These are phyloP conservation scores for Lytechinus variegatus DNA, from an alignment of 35 echinoderm and acorn worm species.

Conservation along the genomic window DNA sequence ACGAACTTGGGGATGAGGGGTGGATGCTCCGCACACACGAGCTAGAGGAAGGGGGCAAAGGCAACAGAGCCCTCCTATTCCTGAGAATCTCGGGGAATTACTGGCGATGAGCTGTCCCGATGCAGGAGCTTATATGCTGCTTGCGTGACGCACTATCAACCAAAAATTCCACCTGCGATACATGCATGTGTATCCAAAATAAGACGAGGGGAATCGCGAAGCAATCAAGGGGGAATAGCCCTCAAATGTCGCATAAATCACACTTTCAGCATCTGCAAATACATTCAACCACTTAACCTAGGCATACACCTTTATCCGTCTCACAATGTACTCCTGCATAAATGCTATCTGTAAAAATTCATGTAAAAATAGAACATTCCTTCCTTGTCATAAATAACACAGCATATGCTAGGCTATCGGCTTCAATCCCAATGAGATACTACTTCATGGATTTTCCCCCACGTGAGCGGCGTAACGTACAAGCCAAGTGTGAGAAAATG, in stretches of 20 bases:
- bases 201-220: background rate
- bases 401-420: background rate
- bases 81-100: background rate
- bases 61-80: background rate
- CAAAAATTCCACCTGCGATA: background rate
- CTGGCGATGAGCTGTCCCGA: conserved; percentile 5
- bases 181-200: background rate
- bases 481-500: background rate
- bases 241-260: background rate
- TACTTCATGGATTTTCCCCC: background rate
- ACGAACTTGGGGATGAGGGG: background rate
- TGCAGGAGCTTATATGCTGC: background rate
- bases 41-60: background rate
- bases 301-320: background rate
- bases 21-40: background rate
- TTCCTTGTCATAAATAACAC: background rate
- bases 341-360: background rate
- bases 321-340: background rate
- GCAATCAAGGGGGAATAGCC: background rate
- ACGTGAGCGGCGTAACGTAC: background rate
- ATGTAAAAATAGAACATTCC: background rate
- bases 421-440: background rate
- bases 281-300: background rate
- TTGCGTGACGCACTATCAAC: background rate
- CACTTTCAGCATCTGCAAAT: background rate